phyloP scores from a whole-genome alignment of 2,113 vertebrate genomes.

The Pica pica region DNA sequence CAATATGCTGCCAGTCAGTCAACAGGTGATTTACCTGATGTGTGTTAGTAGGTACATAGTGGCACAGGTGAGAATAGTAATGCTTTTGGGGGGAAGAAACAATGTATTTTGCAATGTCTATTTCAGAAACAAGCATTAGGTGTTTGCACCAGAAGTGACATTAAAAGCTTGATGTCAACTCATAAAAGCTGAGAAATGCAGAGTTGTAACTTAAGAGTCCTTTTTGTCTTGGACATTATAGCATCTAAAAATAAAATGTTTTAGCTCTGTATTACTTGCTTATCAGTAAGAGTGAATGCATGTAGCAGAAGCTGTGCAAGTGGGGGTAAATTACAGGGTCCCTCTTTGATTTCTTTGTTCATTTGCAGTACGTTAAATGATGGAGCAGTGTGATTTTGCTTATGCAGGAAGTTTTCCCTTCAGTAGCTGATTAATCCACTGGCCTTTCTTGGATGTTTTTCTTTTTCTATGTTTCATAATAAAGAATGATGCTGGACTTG shows the following conservation, averaged over 20 bases:
- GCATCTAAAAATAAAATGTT: not conserved
- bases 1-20: not conserved
- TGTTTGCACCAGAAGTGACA: not conserved
- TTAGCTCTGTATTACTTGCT: not conserved
- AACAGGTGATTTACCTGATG: not conserved
- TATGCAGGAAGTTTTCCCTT: not conserved
- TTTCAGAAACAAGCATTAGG: not conserved
- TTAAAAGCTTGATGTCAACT: not conserved
- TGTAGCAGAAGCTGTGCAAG: not conserved
- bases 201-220: not conserved
- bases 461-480: not conserved
- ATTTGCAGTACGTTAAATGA: not conserved
- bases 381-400: not conserved
- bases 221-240: not conserved
- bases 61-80: not conserved
- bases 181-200: not conserved
- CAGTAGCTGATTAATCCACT: not conserved
- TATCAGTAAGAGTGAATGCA: not conserved
- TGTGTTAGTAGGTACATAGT: not conserved
- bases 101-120: not conserved
- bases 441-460: not conserved
- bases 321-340: not conserved
- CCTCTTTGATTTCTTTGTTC: not conserved
- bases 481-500: not conserved
- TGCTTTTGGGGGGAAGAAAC: not conserved